Evolutionary conservation across 2,113 vertebrate species (phyloP).

Genomic region (Elephas maximus): DNA sequence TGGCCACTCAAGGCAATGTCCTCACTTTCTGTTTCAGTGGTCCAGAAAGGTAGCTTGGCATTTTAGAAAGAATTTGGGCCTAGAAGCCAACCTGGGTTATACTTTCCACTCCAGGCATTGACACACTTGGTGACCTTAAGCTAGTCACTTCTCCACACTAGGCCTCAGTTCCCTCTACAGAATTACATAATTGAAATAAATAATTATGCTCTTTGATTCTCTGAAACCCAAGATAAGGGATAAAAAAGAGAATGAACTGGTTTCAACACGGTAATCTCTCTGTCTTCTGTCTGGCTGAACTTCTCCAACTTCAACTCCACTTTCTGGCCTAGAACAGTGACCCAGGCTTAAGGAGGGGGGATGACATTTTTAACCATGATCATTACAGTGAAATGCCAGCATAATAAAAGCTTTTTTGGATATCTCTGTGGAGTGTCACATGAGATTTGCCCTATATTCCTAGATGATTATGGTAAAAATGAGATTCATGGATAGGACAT

Average conservation of each 20-base stretch:
- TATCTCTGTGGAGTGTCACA: not conserved
- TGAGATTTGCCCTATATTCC: not conserved
- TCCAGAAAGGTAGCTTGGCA: not conserved
- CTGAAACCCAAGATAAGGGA: not conserved
- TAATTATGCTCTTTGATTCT: not conserved
- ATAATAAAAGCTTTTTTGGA: not conserved
- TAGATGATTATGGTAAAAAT: not conserved
- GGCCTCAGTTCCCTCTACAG: not conserved
- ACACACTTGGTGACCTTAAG: not conserved
- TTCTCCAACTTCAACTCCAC: conserved; percentile 11
- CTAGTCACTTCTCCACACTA: not conserved
- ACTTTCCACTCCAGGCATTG: not conserved
- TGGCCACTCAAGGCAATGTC: not conserved
- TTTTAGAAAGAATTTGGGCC: not conserved
- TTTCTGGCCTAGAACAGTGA: not conserved
- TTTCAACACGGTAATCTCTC: not conserved
- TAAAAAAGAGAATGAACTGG: not conserved
- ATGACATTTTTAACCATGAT: not conserved
- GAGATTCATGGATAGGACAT: not conserved
- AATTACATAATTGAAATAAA: not conserved
- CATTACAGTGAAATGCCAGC: not conserved
- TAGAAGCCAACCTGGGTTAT: not conserved
- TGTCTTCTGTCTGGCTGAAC: not conserved
- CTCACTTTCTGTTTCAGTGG: not conserved
- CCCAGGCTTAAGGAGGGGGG: not conserved